These are phyloP conservation scores for Drosophila burlai DNA, from an alignment of 1,140 invertebrate species.

Conservation along the genomic window DNA sequence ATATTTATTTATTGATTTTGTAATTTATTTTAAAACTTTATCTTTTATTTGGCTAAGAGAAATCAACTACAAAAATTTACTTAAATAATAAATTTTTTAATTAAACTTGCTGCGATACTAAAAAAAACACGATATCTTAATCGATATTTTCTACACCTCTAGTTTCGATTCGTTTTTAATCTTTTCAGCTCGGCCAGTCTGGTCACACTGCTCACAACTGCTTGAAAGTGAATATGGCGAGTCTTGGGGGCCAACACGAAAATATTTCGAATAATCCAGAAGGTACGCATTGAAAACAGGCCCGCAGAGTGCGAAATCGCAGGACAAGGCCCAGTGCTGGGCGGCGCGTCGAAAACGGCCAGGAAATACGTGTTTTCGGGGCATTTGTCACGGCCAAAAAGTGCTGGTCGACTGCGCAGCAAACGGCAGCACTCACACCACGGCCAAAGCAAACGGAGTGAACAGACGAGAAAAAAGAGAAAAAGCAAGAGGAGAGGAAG, in stretches of 20 bases:
- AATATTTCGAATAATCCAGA: constrained; percentile 83
- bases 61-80: too few species aligned
- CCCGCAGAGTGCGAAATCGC: constrained; percentile 30
- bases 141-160: not conserved
- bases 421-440: constrained; percentile 65
- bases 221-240: constrained; percentile 82
- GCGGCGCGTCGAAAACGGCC: constrained; percentile 29
- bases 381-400: constrained; percentile 49
- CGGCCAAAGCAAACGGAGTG: constrained; percentile 72
- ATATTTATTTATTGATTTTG: too few species aligned
- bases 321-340: constrained; percentile 12
- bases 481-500: constrained; percentile 68
- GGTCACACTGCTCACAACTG: constrained; percentile 42
- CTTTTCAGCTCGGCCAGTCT: not conserved
- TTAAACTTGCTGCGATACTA: not conserved
- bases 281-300: constrained; percentile 73
- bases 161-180: not conserved
- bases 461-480: constrained; percentile 63
- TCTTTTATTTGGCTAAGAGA: too few species aligned
- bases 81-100: too few species aligned
- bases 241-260: constrained; percentile 85
- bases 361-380: constrained; percentile 38
- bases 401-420: constrained; percentile 76
- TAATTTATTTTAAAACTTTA: too few species aligned
- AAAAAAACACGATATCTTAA: not conserved